These are phyloP conservation scores for Boulengerochromis microlepis DNA, from an alignment of 2,113 vertebrate species.

Conservation along the genomic window DNA sequence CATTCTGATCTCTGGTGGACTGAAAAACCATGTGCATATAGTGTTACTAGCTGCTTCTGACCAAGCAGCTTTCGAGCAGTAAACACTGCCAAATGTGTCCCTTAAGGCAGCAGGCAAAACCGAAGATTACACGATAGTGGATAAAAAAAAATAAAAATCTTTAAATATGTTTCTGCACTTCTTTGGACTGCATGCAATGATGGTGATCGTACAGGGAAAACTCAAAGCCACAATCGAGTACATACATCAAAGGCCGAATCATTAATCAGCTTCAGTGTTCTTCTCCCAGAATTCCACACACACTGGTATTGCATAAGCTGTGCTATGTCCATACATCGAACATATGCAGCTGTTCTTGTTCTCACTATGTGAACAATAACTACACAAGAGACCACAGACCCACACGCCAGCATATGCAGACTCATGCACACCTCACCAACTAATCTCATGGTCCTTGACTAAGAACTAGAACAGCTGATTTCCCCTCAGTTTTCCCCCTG, in stretches of 20 bases:
- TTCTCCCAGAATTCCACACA: not conserved
- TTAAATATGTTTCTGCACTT: not conserved
- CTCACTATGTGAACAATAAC: not conserved
- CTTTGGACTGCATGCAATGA: not conserved
- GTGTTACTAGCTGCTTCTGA: not conserved
- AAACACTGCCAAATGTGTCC: not conserved
- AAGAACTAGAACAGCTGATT: slow-evolving; percentile 58
- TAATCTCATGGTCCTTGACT: slow-evolving; percentile 35
- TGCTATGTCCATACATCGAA: not conserved
- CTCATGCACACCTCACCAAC: not conserved
- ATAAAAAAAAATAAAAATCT: not conserved
- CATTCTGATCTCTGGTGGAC: not conserved
- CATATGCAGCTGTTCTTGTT: slow-evolving; percentile 20
- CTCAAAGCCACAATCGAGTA: not conserved
- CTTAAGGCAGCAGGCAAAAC: not conserved
- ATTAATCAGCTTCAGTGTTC: not conserved
- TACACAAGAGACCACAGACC: not conserved
- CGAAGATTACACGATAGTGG: not conserved
- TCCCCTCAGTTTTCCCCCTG: slow-evolving; percentile 39
- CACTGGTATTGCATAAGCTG: not conserved
- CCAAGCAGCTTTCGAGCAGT: not conserved
- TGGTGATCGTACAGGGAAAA: not conserved
- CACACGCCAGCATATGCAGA: not conserved
- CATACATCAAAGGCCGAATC: not conserved
- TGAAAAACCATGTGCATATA: not conserved